A percentile compares a stretch with the other conserved stretches of the same genome.
Evolutionary conservation across 92 coral and sea anemone genomes (phyloP).

Genomic region (Phymanthus crucifer): DNA sequence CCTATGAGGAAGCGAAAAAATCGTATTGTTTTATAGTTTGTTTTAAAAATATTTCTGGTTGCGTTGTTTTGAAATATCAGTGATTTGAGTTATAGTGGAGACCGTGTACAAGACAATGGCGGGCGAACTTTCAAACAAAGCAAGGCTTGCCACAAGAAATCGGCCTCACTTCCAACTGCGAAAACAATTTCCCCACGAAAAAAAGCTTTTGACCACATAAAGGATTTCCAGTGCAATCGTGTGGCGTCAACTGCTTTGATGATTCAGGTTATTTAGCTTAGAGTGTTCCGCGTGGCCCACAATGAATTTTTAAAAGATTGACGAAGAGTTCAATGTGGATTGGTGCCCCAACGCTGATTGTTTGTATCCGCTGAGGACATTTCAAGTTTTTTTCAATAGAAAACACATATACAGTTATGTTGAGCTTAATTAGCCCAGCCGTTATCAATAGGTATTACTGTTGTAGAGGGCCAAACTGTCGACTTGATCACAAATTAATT

Average conservation of each 20-base stretch:
- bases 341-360: slow-evolving; percentile 65
- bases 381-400: slow-evolving; percentile 63
- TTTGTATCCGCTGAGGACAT: slow-evolving; percentile 75
- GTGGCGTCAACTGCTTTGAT: slow-evolving; percentile 52
- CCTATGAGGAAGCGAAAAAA: not conserved
- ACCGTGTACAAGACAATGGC: not conserved
- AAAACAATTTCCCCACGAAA: slow-evolving; percentile 61
- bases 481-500: slow-evolving; percentile 76
- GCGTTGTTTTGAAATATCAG: slow-evolving; percentile 23
- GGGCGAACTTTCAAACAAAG: slow-evolving; percentile 35
- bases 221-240: slow-evolving; percentile 45
- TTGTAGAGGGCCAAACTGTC: slow-evolving; percentile 60
- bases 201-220: slow-evolving; percentile 51
- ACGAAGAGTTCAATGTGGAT: slow-evolving; percentile 60
- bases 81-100: slow-evolving; percentile 19
- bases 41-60: slow-evolving; percentile 6
- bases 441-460: slow-evolving; percentile 76
- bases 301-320: slow-evolving; percentile 77
- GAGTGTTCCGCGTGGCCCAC: slow-evolving; percentile 67
- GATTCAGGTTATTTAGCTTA: slow-evolving; percentile 65
- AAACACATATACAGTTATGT: slow-evolving; percentile 59
- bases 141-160: slow-evolving; percentile 31
- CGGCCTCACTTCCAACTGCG: slow-evolving; percentile 36
- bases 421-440: slow-evolving; percentile 73
- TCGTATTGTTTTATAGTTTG: slow-evolving; percentile 12